These are phyloP conservation scores for Xiphophorus maculatus DNA, from an alignment of 2,113 vertebrate species.

Conservation along the genomic window DNA sequence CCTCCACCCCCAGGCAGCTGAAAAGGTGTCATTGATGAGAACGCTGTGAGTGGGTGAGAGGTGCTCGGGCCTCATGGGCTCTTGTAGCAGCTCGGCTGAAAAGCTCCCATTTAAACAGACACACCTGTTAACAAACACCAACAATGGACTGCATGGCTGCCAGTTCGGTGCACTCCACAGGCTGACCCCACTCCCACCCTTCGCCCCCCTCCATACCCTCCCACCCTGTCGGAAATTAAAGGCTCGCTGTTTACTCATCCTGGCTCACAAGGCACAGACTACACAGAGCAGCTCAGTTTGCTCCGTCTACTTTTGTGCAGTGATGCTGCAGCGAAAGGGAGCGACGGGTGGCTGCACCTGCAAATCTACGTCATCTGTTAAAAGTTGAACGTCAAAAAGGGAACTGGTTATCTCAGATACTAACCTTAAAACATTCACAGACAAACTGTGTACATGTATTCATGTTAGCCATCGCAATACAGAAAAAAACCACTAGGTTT, in stretches of 20 bases:
- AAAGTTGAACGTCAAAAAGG: neutral
- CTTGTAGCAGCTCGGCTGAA: conserved; percentile 79
- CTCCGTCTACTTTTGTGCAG: conserved; percentile 57
- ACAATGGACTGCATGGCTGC: conserved; percentile 78
- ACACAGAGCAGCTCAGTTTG: conserved; percentile 44
- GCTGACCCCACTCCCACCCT: conserved; percentile 59
- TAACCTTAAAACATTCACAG: neutral
- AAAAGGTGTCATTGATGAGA: conserved; percentile 87
- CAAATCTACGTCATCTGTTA: neutral
- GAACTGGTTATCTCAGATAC: neutral
- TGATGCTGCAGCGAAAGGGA: conserved; percentile 47
- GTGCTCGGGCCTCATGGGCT: conserved; percentile 76
- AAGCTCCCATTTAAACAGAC: conserved; percentile 77
- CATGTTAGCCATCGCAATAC: neutral
- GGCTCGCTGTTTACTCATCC: conserved; percentile 66
- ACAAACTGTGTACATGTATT: neutral
- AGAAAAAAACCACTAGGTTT: neutral
- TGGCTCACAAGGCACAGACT: conserved; percentile 62
- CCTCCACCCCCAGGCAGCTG: conserved; percentile 80
- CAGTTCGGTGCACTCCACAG: conserved; percentile 69
- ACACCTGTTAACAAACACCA: conserved; percentile 82
- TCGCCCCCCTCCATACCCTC: neutral
- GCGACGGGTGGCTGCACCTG: conserved; percentile 1
- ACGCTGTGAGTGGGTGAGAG: conserved; percentile 77
- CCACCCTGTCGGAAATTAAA: conserved; percentile 69